phyloP scores from a whole-genome alignment of 2,797 vertebrate species.

The Gadopsis bispinosus region DNA sequence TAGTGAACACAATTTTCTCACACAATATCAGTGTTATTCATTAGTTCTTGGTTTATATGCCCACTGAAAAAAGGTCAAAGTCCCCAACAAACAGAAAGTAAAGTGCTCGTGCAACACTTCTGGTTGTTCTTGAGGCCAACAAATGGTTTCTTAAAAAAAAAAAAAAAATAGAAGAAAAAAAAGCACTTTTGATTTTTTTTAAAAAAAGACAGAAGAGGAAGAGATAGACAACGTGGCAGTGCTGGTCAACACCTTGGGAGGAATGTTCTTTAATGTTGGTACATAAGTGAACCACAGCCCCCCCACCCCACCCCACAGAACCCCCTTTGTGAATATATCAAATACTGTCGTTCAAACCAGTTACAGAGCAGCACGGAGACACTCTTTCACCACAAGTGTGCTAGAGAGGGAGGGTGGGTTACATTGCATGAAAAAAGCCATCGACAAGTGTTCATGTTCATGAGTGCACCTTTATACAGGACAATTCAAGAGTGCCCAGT shows the following conservation, averaged over 20 bases:
- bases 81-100: conserved; percentile 73
- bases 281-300: conserved; percentile 79
- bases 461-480: conserved; percentile 87
- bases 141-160: conserved; percentile 54
- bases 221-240: conserved; percentile 76
- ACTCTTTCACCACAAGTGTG: conserved; percentile 81
- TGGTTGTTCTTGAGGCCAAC: conserved; percentile 81
- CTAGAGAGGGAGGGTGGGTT: conserved; percentile 54
- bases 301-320: conserved; percentile 18
- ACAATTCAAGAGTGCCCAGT: conserved; percentile 85
- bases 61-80: conserved; percentile 36
- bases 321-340: conserved; percentile 83
- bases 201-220: conserved; percentile 33
- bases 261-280: conserved; percentile 86
- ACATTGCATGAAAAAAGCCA: conserved; percentile 88
- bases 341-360: conserved; percentile 82
- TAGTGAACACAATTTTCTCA: conserved; percentile 36
- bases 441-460: conserved; percentile 85
- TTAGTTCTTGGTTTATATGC: conserved; percentile 54
- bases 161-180: conserved; percentile 8
- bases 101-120: conserved; percentile 86
- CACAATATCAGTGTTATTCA: conserved; percentile 59
- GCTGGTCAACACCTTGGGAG: conserved; percentile 76
- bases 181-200: conserved; percentile 73
- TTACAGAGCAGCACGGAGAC: conserved; percentile 48